A percentile compares a stretch with the other conserved stretches of the same genome.
These are phyloP conservation scores for Brachyhypopomus occidentalis DNA, from an alignment of 2,113 vertebrate species.

Conservation along the genomic window DNA sequence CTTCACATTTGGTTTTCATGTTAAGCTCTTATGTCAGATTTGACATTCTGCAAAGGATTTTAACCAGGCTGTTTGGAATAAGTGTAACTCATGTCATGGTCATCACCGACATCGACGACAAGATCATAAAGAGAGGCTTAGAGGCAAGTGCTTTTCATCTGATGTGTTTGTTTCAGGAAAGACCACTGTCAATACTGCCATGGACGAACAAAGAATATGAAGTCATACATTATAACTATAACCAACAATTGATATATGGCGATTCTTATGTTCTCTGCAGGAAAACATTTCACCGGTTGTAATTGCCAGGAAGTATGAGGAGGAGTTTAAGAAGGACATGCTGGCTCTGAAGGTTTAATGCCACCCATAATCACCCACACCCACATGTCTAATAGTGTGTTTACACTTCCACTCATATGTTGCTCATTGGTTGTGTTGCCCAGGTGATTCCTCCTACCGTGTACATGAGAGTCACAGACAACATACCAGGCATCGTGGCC, in stretches of 20 bases:
- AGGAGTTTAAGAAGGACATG: slow-evolving; percentile 95
- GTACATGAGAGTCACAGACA: slow-evolving; percentile 92
- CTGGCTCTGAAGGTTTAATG: slow-evolving; percentile 82
- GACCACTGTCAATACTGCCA: no score
- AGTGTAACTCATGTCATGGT: slow-evolving; percentile 91
- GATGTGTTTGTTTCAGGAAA: background rate
- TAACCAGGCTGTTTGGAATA: slow-evolving; percentile 83
- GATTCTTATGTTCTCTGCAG: slow-evolving; percentile 63
- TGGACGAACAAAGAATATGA: no score
- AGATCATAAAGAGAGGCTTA: slow-evolving; percentile 85
- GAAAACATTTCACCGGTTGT: slow-evolving; percentile 78
- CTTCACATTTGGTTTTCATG: background rate
- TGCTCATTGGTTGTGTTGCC: background rate
- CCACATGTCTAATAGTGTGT: background rate
- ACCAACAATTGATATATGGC: background rate
- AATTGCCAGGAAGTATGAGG: slow-evolving; percentile 85
- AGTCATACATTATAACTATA: no score
- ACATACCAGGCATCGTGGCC: slow-evolving; percentile 84
- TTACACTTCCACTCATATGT: background rate
- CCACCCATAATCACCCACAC: background rate
- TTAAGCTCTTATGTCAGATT: slow-evolving; percentile 92
- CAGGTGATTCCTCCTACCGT: slow-evolving; percentile 87
- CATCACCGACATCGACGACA: slow-evolving; percentile 94
- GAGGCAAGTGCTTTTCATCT: slow-evolving; percentile 75
- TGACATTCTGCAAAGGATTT: slow-evolving; percentile 89